Conservation (phyloP, 30 jellyfish, hydroid and myxozoan species). For the Aurelia aurita complex sp. Pacific region DNA sequence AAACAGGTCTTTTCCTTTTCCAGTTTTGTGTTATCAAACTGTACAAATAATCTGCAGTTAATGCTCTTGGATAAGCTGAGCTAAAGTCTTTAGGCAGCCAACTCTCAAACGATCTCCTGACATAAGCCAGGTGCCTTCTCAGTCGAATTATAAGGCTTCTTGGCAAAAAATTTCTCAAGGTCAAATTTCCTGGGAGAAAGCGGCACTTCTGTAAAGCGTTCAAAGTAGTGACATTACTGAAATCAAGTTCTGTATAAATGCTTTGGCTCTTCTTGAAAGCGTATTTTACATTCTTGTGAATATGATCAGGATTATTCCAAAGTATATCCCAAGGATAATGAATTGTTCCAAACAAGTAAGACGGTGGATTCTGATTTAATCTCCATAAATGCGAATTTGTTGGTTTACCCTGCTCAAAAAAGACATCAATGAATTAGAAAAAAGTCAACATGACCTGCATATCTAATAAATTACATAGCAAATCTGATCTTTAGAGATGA, state of each 20-base stretch:
- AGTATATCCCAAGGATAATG: slow-evolving; percentile 80
- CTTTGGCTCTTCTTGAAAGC: slow-evolving; percentile 66
- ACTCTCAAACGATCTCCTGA: slow-evolving; percentile 55
- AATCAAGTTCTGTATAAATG: slow-evolving; percentile 72
- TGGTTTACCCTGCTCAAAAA: slow-evolving; percentile 66
- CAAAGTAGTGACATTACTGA: slow-evolving; percentile 62
- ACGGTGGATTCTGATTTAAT: slow-evolving; percentile 69
- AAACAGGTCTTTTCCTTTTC: slow-evolving; percentile 72
- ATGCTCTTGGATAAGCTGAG: slow-evolving; percentile 35
- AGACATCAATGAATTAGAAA: background rate
- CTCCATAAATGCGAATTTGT: slow-evolving; percentile 79
- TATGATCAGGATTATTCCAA: slow-evolving; percentile 73
- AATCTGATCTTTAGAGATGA: background rate
- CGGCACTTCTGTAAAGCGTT: slow-evolving; percentile 70
- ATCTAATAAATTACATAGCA: background rate
- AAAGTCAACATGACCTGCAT: slow-evolving; percentile 28
- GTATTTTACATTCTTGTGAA: slow-evolving; percentile 77
- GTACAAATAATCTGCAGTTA: slow-evolving; percentile 58
- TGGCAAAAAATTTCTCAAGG: slow-evolving; percentile 67
- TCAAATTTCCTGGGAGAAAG: slow-evolving; percentile 68
- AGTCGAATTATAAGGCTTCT: slow-evolving; percentile 44
- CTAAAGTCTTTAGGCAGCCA: slow-evolving; percentile 66
- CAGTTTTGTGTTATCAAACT: slow-evolving; percentile 68
- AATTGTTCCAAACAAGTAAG: slow-evolving; percentile 83
- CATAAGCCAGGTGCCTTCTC: slow-evolving; percentile 62